A percentile compares a stretch with the other conserved stretches of the same genome.
These are phyloP conservation scores for Bambusicola thoracicus DNA, from an alignment of 2,113 vertebrate species.

Conservation along the genomic window DNA sequence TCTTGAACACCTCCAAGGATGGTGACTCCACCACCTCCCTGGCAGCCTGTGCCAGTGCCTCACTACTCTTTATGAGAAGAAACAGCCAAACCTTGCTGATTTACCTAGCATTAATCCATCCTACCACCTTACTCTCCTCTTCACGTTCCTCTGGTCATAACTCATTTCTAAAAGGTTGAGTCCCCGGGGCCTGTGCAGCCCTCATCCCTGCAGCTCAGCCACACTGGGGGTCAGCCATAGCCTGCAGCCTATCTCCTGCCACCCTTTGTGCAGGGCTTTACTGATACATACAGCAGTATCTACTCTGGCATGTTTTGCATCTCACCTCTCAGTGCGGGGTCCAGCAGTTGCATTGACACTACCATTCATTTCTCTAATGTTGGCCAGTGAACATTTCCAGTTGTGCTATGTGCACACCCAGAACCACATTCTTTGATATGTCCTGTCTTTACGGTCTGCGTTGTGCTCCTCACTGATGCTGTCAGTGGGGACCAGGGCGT, in stretches of 20 bases:
- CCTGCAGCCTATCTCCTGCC: background rate
- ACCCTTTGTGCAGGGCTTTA: background rate
- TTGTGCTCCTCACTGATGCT: fast-evolving
- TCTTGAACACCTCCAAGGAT: no score
- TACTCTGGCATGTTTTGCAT: background rate
- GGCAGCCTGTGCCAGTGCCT: no score
- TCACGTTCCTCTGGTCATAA: background rate
- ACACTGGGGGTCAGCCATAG: fast-evolving
- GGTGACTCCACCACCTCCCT: no score
- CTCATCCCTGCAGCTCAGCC: background rate
- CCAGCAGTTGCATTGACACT: background rate
- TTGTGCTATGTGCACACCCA: background rate
- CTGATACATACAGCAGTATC: background rate
- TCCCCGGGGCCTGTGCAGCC: background rate
- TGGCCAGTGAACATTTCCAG: fast-evolving
- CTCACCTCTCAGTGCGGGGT: fast-evolving
- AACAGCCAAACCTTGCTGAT: background rate
- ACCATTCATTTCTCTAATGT: background rate
- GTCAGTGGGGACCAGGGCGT: background rate
- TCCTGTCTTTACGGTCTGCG: fast-evolving
- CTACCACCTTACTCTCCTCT: background rate
- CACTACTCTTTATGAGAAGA: background rate
- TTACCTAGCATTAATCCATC: background rate
- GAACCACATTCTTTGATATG: background rate
- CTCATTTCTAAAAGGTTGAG: fast-evolving